Percentiles rank a stretch among this genome's conserved stretches.
These are phyloP conservation scores for Acanthiza pusilla DNA, from an alignment of 2,797 vertebrate genomes.

Conservation along the genomic window DNA sequence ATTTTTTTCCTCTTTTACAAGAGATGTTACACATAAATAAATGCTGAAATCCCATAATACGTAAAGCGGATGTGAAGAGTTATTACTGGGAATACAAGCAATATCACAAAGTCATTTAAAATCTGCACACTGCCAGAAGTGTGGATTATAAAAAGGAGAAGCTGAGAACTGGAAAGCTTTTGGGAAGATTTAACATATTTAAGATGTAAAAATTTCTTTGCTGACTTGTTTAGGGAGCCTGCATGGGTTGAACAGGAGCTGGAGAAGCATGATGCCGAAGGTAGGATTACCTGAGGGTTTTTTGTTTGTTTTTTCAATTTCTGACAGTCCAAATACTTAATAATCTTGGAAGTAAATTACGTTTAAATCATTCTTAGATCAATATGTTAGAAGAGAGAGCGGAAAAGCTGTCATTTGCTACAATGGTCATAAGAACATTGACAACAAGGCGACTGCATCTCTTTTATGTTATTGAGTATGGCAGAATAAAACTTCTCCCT, in stretches of 20 bases:
- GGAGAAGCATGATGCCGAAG: not conserved
- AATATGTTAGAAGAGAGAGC: not conserved
- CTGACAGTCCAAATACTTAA: not conserved
- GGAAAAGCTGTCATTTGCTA: not conserved
- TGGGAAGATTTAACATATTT: conserved; percentile 28
- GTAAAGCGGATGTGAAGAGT: not conserved
- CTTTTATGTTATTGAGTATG: not conserved
- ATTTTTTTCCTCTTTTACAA: not conserved
- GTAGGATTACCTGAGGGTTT: not conserved
- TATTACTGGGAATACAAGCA: conserved; percentile 6
- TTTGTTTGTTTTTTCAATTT: not conserved
- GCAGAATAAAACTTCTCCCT: not conserved
- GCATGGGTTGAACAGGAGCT: not conserved
- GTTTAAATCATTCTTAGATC: not conserved
- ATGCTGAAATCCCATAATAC: conserved; percentile 10
- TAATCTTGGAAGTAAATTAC: not conserved
- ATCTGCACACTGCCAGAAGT: not conserved
- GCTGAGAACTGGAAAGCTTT: conserved; percentile 14
- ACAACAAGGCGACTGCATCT: not conserved
- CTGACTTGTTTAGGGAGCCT: not conserved
- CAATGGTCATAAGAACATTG: not conserved
- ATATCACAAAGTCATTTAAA: conserved; percentile 36
- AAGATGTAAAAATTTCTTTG: conserved; percentile 12
- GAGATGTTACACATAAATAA: not conserved
- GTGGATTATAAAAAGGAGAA: conserved; percentile 9